Evolutionary conservation across 2,797 vertebrate species (phyloP).

Genomic region (Lepilemur ruficaudatus): DNA sequence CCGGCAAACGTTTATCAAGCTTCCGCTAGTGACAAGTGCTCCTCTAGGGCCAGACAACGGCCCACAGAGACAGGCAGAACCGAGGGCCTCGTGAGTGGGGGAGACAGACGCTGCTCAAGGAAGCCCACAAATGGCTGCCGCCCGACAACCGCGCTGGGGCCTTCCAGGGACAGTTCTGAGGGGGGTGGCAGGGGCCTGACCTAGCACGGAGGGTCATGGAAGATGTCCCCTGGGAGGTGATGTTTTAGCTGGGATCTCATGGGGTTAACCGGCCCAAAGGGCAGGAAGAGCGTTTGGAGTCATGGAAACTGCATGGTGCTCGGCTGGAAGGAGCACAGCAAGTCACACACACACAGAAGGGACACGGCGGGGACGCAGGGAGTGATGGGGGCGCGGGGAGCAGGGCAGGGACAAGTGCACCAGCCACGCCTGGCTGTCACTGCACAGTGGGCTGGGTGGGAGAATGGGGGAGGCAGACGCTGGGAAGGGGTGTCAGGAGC

Average conservation of each 20-base stretch:
- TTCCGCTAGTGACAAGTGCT: not conserved
- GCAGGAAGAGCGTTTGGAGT: not conserved
- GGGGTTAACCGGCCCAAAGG: not conserved
- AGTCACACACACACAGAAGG: too few relatives aligned
- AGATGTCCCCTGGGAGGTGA: not conserved
- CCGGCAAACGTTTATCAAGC: not conserved
- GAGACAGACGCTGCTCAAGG: not conserved
- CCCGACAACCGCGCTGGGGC: accelerated
- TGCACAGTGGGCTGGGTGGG: not conserved
- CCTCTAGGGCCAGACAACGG: not conserved
- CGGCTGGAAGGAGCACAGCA: too few relatives aligned
- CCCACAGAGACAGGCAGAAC: not conserved
- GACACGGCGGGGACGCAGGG: too few relatives aligned
- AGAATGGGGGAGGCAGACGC: accelerated
- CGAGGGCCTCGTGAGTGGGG: not conserved
- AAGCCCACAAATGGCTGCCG: not conserved
- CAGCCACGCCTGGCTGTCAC: not conserved
- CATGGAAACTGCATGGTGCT: not conserved
- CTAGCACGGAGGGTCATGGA: not conserved
- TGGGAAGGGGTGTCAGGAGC: not conserved
- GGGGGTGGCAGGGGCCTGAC: not conserved
- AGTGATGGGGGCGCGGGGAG: not conserved
- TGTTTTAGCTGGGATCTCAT: not conserved
- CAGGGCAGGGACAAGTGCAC: not conserved
- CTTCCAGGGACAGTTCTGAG: not conserved